These are phyloP conservation scores for Axea sp. DNA, from an alignment of 2,888 invertebrate genomes.

Conservation along the genomic window DNA sequence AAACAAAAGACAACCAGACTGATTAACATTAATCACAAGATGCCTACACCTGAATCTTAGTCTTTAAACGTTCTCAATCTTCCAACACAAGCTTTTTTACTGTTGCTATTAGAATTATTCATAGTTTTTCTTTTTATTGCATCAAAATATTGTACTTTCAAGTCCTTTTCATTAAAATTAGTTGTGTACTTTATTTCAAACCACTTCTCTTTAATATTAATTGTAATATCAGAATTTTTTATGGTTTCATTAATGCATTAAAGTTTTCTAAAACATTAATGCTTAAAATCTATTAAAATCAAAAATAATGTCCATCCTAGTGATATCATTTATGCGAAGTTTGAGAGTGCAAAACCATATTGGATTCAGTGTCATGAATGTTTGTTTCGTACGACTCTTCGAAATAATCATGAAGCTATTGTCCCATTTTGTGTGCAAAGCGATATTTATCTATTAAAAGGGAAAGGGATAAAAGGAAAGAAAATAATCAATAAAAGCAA, in stretches of 20 bases:
- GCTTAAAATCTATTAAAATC: neutral
- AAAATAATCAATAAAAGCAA: neutral
- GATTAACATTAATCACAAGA: slow-evolving; percentile 78
- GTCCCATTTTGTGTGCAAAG: slow-evolving; percentile 20
- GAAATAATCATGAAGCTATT: neutral
- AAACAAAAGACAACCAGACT: slow-evolving; percentile 84
- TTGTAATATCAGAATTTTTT: no score
- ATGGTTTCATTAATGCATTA: no score
- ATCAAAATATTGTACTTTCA: no score
- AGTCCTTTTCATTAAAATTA: neutral
- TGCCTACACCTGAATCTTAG: slow-evolving; percentile 73
- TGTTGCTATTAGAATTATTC: neutral
- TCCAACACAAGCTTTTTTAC: slow-evolving; percentile 68
- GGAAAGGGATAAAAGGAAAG: neutral
- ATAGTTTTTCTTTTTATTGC: no score
- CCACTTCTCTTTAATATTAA: no score
- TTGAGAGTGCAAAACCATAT: slow-evolving; percentile 63
- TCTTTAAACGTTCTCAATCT: slow-evolving; percentile 68
- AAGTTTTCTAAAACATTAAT: no score
- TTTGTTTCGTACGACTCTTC: slow-evolving; percentile 12
- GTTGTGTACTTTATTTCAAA: no score
- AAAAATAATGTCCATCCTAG: neutral
- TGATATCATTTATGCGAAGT: slow-evolving; percentile 70
- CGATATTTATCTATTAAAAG: slow-evolving; percentile 16
- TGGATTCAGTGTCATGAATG: slow-evolving; percentile 26